Conservation (phyloP, 2,113 vertebrate genomes). For the Melanerpes aurifrons region DNA sequence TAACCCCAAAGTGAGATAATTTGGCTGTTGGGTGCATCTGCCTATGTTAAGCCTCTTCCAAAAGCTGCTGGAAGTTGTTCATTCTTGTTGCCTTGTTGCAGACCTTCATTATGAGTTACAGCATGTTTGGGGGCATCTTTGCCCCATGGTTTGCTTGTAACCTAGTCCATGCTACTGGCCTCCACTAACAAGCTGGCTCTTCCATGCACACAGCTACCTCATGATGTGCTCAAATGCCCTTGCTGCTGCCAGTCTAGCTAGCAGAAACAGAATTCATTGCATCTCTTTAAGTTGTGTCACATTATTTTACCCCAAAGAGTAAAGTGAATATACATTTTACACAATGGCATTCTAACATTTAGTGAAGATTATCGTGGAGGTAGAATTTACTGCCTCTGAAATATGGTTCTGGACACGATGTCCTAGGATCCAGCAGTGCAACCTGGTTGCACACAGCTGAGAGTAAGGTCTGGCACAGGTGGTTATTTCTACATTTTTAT, state of each 20-base stretch:
- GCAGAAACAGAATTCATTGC: neutral
- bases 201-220: fast-evolving
- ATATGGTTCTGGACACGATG: fast-evolving
- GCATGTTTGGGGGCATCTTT: neutral
- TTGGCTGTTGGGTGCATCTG: neutral
- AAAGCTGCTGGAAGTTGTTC: neutral
- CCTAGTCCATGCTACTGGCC: neutral
- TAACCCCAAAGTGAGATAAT: neutral
- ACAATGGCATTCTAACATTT: neutral
- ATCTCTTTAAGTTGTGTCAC: neutral
- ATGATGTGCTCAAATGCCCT: neutral
- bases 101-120: neutral
- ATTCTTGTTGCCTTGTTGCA: neutral
- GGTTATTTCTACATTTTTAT: neutral
- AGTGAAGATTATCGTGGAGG: neutral
- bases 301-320: neutral
- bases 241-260: neutral
- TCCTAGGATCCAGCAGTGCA: fast-evolving
- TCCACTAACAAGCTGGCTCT: neutral
- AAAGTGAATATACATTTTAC: neutral
- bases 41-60: neutral
- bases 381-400: neutral
- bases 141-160: fast-evolving
- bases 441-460: fast-evolving
- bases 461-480: fast-evolving